These are phyloP conservation scores for Pelochelys cantorii DNA, from an alignment of 2,797 vertebrate species.

Conservation along the genomic window DNA sequence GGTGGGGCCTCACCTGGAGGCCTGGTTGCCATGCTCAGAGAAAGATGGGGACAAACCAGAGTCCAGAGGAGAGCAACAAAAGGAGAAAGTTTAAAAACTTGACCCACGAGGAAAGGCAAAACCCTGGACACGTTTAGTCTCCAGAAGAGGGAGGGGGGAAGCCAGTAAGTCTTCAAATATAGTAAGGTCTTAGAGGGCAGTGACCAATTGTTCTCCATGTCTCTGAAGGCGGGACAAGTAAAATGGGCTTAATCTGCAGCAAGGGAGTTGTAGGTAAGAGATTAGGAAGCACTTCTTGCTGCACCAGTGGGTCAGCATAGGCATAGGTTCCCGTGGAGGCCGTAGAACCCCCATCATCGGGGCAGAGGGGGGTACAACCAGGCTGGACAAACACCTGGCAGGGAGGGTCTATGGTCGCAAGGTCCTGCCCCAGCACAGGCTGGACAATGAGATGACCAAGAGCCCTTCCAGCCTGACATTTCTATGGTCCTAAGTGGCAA, in stretches of 20 bases:
- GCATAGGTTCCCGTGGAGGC: neutral
- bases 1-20: neutral
- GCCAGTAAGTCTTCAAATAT: neutral
- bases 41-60: neutral
- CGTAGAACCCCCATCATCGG: neutral
- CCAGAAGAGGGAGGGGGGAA: neutral
- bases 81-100: neutral
- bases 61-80: neutral
- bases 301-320: neutral
- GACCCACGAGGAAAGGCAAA: neutral
- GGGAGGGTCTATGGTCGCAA: neutral
- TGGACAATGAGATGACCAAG: neutral
- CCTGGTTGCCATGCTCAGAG: neutral
- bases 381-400: neutral
- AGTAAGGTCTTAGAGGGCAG: neutral
- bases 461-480: neutral
- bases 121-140: neutral
- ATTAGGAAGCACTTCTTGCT: neutral
- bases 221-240: neutral
- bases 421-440: neutral
- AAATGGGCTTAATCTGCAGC: neutral
- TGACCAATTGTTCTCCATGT: neutral
- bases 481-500: neutral
- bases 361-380: neutral
- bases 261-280: neutral